These are phyloP conservation scores for Paedocypris sp. DNA, from an alignment of 2,113 vertebrate genomes.

Conservation along the genomic window DNA sequence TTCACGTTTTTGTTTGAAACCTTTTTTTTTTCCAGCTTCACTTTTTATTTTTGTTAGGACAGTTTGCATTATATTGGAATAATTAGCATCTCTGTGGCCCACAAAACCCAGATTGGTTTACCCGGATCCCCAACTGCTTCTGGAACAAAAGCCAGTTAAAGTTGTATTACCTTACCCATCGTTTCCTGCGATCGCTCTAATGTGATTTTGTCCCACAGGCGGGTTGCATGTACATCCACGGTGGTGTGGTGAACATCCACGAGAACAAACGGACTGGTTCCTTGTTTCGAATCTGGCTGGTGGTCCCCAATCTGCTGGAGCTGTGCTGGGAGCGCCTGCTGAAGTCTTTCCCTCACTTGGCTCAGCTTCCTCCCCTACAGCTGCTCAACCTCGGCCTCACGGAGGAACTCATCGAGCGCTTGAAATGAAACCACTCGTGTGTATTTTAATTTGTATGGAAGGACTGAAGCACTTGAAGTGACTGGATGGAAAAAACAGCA, in stretches of 20 bases:
- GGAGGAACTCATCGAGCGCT: conserved; percentile 85
- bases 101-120: no score
- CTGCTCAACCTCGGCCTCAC: conserved; percentile 91
- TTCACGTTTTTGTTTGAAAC: no score
- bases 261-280: conserved; percentile 96
- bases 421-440: conserved; percentile 64
- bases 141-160: no score
- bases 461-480: conserved; percentile 22
- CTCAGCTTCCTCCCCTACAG: conserved; percentile 71
- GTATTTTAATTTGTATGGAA: not conserved
- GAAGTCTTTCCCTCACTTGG: conserved; percentile 74
- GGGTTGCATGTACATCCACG: conserved; percentile 97
- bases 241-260: conserved; percentile 93
- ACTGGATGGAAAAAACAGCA: conserved; percentile 29
- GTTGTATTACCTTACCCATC: no score
- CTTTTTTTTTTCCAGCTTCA: no score
- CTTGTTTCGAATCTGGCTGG: conserved; percentile 94
- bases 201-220: conserved; percentile 62
- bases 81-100: no score
- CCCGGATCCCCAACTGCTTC: no score
- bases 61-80: no score
- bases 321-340: conserved; percentile 92
- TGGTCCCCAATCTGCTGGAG: conserved; percentile 90
- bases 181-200: no score
- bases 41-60: no score